phyloP scores from a whole-genome alignment of 2,113 vertebrate species.

The Dasypus novemcinctus region DNA sequence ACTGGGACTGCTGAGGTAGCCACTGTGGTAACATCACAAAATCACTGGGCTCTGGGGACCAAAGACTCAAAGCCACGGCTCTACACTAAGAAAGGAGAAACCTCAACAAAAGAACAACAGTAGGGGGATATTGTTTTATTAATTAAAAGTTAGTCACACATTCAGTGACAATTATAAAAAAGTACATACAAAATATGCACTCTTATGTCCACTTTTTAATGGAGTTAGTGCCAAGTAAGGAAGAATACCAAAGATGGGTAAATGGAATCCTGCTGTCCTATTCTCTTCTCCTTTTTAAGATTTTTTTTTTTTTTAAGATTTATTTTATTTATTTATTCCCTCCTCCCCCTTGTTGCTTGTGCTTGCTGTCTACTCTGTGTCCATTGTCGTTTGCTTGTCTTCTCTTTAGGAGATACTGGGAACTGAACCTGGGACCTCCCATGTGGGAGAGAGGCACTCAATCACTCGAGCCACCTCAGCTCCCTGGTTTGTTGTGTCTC shows the following conservation, averaged over 20 bases:
- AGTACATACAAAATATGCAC: neutral
- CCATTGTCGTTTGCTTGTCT: too few relatives aligned
- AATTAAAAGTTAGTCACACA: neutral
- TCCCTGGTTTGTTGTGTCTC: too few relatives aligned
- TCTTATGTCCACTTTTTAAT: neutral
- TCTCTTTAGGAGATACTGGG: too few relatives aligned
- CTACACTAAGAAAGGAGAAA: neutral
- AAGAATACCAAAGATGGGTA: neutral
- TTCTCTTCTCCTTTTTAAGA: neutral
- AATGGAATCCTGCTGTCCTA: neutral
- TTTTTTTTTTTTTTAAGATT: neutral
- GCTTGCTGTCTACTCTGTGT: too few relatives aligned
- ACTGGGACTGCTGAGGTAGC: neutral
- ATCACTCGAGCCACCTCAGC: too few relatives aligned
- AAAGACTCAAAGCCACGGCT: neutral
- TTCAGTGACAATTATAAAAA: neutral
- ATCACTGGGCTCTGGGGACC: neutral
- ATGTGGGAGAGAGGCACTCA: too few relatives aligned
- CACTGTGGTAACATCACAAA: neutral
- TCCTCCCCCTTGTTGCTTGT: too few relatives aligned
- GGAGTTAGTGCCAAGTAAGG: neutral
- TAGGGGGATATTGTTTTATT: neutral
- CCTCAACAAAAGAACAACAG: neutral
- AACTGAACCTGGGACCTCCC: too few relatives aligned
- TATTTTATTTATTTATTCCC: neutral